These are phyloP conservation scores for Alligator mississippiensis DNA, from an alignment of 2,113 vertebrate genomes.

Conservation along the genomic window DNA sequence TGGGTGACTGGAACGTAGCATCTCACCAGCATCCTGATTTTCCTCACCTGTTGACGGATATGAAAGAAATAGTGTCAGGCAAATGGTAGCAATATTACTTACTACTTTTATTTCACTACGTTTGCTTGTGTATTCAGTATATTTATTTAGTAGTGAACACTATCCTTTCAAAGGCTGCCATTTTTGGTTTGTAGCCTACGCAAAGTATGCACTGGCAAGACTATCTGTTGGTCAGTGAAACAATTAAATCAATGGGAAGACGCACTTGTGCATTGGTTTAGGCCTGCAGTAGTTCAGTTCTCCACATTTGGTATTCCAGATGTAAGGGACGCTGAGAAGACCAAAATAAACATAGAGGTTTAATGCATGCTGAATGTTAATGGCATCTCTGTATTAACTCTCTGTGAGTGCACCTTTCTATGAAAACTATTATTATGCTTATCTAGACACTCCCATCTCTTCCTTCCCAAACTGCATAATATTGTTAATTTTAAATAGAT, in stretches of 20 bases:
- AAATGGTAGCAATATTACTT: not conserved
- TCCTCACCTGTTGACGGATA: not conserved
- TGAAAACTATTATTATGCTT: not conserved
- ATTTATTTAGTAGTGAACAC: too few species aligned
- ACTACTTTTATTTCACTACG: not conserved
- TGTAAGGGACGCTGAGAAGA: slow-evolving; percentile 15
- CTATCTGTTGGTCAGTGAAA: accelerated
- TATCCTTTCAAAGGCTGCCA: not conserved
- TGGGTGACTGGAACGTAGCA: not conserved
- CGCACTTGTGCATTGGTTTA: not conserved
- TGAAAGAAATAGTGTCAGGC: accelerated
- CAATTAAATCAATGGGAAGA: not conserved
- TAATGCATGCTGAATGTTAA: slow-evolving; percentile 1
- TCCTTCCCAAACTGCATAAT: not conserved
- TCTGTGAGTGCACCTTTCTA: not conserved
- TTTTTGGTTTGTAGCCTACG: accelerated
- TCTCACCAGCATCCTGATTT: not conserved
- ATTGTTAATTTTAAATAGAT: not conserved
- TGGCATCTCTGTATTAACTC: slow-evolving; percentile 42
- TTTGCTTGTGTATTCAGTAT: not conserved
- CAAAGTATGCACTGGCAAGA: not conserved
- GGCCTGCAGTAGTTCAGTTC: not conserved
- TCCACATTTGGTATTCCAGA: not conserved
- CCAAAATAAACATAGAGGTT: not conserved
- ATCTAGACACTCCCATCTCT: not conserved